Evolutionary conservation across 1,140 invertebrate genomes (phyloP), one percentile per base, ranked within the genome.

Genomic region (Achatina immaculata): DNA sequence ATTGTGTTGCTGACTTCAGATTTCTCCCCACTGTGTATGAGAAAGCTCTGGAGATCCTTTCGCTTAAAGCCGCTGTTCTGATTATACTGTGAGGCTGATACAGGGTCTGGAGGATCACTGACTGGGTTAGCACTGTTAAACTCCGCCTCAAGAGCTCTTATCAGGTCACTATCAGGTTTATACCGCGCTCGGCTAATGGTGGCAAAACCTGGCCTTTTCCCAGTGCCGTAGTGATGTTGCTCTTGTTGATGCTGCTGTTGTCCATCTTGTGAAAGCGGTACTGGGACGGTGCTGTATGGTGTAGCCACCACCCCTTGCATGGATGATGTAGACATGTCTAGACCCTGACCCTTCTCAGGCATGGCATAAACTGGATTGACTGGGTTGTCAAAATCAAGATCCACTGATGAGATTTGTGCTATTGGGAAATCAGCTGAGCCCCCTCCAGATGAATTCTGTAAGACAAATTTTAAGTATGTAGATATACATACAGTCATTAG

Each of bases 401-500:
- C 81, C 83, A 87, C 31, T 78, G 83, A 77, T 84, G 85, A 58
- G 58, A 80, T 68, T 81, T 81, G 42, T 16, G 66, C 75, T 48
- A 69, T 58, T 36, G 34, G 66, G 69, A 66, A 43, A 75, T 71
- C 14, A 40, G 48, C 19, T 76, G 51, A 9, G 36, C 24, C 66
- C 78, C 73, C 24, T 48, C 75, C 42, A 82, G 86, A 65, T 69
- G 66, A 69, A 38, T 36, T 38, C 66, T 69, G 66, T 4, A 69
- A 69, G 24, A 11, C 11, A 42, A 69, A 34, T 2, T n/a, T n/a
- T n/a, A n/a, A n/a, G n/a, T n/a, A n/a, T n/a, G n/a, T n/a, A n/a
- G n/a, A n/a, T n/a, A n/a, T n/a, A n/a, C n/a, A n/a, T n/a, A n/a
- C n/a, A n/a, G n/a, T n/a, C n/a, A n/a, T n/a, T n/a, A n/a, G n/a